These are phyloP conservation scores for Andrena flavipes DNA, from an alignment of 2,888 invertebrate genomes.

Conservation along the genomic window DNA sequence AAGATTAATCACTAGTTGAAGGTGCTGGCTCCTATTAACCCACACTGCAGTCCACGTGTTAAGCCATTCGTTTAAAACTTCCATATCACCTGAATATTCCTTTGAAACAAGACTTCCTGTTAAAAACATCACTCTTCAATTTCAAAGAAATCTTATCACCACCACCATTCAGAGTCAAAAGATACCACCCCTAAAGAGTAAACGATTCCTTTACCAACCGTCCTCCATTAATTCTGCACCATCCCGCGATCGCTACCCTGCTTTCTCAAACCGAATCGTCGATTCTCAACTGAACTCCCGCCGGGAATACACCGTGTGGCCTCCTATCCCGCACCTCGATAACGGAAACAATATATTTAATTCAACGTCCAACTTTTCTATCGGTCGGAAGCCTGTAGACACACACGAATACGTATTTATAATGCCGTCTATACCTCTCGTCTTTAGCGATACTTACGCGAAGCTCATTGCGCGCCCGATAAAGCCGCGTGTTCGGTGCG, in stretches of 20 bases:
- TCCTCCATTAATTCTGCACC: background rate
- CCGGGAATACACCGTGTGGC: too few relatives aligned
- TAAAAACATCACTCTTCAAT: too few relatives aligned
- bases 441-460: slow-evolving; percentile 7
- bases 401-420: slow-evolving; percentile 44
- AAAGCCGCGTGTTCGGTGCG: slow-evolving; percentile 6
- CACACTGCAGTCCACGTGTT: too few relatives aligned
- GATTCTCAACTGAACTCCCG: background rate
- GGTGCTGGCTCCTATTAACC: too few relatives aligned
- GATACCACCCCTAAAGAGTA: background rate
- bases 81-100: too few relatives aligned
- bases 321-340: background rate
- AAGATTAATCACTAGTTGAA: too few relatives aligned
- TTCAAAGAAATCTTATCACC: too few relatives aligned
- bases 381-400: slow-evolving; percentile 17
- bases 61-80: too few relatives aligned
- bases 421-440: slow-evolving; percentile 20
- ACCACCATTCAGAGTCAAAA: too few relatives aligned
- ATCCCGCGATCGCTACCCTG: background rate
- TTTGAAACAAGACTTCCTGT: too few relatives aligned
- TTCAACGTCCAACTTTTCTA: slow-evolving; percentile 38
- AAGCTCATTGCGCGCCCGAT: background rate
- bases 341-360: slow-evolving; percentile 45
- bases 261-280: background rate
- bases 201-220: background rate